A percentile compares a stretch with the other conserved stretches of the same genome.
These are phyloP conservation scores for Rhagoletis zephyria DNA, from an alignment of 1,140 invertebrate genomes.

Conservation along the genomic window DNA sequence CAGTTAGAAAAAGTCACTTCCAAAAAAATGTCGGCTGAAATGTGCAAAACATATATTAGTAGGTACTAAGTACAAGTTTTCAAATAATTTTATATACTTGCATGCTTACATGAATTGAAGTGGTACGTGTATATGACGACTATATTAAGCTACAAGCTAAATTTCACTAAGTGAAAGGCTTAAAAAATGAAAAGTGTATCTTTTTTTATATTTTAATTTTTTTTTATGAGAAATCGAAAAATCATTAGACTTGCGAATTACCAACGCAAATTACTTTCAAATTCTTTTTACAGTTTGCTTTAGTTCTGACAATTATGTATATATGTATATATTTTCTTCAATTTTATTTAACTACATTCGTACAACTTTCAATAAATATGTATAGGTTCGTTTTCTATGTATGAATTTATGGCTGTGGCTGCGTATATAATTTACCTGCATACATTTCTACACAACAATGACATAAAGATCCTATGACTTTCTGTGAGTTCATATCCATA, in stretches of 20 bases:
- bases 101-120: background rate
- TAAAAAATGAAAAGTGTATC: background rate
- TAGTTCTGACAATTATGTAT: background rate
- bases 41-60: background rate
- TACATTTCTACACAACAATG: background rate
- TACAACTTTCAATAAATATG: slow-evolving; percentile 28
- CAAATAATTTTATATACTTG: slow-evolving; percentile 1
- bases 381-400: slow-evolving; percentile 4
- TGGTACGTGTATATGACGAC: no score
- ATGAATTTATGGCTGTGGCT: background rate
- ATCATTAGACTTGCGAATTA: no score
- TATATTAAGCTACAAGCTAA: background rate
- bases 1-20: slow-evolving; percentile 16
- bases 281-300: background rate
- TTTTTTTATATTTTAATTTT: background rate
- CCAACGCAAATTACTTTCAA: no score
- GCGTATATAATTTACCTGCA: background rate
- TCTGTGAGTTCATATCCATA: background rate
- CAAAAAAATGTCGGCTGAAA: background rate
- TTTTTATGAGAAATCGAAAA: background rate
- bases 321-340: background rate
- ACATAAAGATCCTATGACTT: background rate
- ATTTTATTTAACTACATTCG: background rate
- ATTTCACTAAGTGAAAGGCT: background rate
- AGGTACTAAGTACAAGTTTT: background rate